Base-by-base conservation (phyloP, 1,140 invertebrate genomes). In the Manduca sexta region DNA sequence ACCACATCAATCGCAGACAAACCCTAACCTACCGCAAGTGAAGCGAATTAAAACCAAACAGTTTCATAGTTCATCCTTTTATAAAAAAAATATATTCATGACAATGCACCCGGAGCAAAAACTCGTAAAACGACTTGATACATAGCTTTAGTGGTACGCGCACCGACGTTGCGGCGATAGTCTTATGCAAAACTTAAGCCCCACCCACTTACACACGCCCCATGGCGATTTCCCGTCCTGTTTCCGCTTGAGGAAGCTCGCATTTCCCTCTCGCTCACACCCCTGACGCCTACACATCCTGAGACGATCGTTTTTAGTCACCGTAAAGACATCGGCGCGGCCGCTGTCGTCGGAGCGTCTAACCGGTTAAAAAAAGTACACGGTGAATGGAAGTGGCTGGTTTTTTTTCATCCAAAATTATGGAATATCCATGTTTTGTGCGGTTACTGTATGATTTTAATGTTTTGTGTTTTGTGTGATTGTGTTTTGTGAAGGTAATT, bases 281-380 rank as follows among this genome's bases (percentile, higher is more conserved):
- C 57, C 64, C 72, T 46, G 62, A 67, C 80, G 76, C 80, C 80
- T 78, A 72, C 74, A 70, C 64, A 56, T 69, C 73, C 70, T 71
- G 70, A 72, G 66, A 51, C 33, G 46, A 58, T 45, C 67, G 73
- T 84, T 84, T 84, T 84, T 84, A 84, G 80, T 84, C 65, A 68
- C 58, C 61, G 62, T 45, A 71, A 73, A 70, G 72, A 66, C 78
- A 52, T 56, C 69, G 74, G 51, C 64, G 56, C 65, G 60, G 58
- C 59, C 58, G 76, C 21, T 26, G 21, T 26, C 8, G 21, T 26
- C 21, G 21, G 8, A 8, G 4, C 4, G 8, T 8, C 21, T 3
- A 26, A 26, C 21, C 21, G 21, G 21, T 26, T 8, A 26, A 26
- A 21, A 26, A 26, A 26, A 26, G 21, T 26, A 26, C 4, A 26